Base-by-base conservation (phyloP, 1,140 invertebrate species). In the Eupeodes corollae region DNA sequence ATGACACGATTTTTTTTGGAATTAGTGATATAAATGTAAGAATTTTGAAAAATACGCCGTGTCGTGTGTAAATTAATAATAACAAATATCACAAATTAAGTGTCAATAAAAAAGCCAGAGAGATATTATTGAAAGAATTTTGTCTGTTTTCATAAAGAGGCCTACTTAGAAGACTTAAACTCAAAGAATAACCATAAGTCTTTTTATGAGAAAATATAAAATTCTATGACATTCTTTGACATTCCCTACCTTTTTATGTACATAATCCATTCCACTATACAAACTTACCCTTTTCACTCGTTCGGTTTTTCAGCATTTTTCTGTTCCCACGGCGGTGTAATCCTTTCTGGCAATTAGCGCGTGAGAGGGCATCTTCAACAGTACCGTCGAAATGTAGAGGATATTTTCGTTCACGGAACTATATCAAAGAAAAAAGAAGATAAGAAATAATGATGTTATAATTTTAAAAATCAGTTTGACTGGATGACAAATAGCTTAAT, bases 381-480 rank as follows among this genome's bases (percentile, higher is more conserved):
- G 64, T 59, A 9, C 53, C 63, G 53, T 73, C 70, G 6, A 75
- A 63, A 48, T 71, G 68, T 47, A 75, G 56, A 5, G 66, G 64
- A 56, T 75, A 73, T 51, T 71, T 73, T 44, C 67, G 69, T 62
- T 75, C 73, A 32, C 72, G 63, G 51, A 72, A 71, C 71, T 67
- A 38, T 31, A n/a, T 44, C 44, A 47, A 11, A 38, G 44, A 35
- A 45, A 53, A 56, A 39, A 40, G 38, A 52, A 52, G 35, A 46
- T 16, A 46, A 39, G 15, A 40, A 40, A 10, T 9, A 18, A n/a
- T 40, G 9, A 10, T 16, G 15, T n/a, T 40, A 40, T 8, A 40
- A 10, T n/a, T n/a, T n/a, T n/a, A n/a, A n/a, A 34, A 34, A 10
- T 34, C 33, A 34, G n/a, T 10, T 34, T 34, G n/a, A 34, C 10